Base-by-base conservation (phyloP, 2,113 vertebrate genomes). In the Centropristis striata region DNA sequence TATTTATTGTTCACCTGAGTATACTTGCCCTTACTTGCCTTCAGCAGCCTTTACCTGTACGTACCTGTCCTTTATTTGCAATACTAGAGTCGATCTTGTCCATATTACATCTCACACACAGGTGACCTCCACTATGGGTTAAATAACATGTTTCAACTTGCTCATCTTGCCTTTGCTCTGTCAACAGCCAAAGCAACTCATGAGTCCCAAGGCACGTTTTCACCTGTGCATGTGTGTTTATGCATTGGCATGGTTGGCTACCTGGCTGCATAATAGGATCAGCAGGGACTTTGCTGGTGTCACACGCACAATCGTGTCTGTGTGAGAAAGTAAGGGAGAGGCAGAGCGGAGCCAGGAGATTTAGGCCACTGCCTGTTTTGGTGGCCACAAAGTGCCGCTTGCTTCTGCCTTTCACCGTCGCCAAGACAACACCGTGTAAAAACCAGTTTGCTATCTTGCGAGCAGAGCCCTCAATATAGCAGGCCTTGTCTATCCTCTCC, bases 201-300 rank as follows among this genome's bases (percentile, higher is more conserved):
- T 0, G 27, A 3, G 46, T 59, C 82, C 46, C 72, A 36, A 50
- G 83, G 69, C 51, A 76, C 7, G 3, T 57, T 76, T 67, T 53
- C 55, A 54, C 65, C 64, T 58, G 25, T 32, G 59, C 58, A 32
- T 64, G 64, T 83, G 50, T 49, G 41, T 80, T 42, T 76, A 44
- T 60, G 65, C 25, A 4, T 60, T 63, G 42, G 46, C 66, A 54
- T 54, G 66, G 20, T 46, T 77, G 58, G 69, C 41, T 74, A 39
- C 53, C n/a, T 39, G 25, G 39, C 51, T 53, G 76, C 61, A 21
- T 87, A 90, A 91, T 88, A 58, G 83, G 85, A 89, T 89, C 73
- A 91, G 74, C 51, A 27, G 85, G 77, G 88, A 86, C 73, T 69
- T 85, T 83, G 64, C 77, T 71, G 74, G 53, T 66, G 64, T 70